Evolutionary conservation across 2,113 vertebrate genomes (phyloP), one percentile per base, ranked within the genome.

Genomic region (Oryzias melastigma): DNA sequence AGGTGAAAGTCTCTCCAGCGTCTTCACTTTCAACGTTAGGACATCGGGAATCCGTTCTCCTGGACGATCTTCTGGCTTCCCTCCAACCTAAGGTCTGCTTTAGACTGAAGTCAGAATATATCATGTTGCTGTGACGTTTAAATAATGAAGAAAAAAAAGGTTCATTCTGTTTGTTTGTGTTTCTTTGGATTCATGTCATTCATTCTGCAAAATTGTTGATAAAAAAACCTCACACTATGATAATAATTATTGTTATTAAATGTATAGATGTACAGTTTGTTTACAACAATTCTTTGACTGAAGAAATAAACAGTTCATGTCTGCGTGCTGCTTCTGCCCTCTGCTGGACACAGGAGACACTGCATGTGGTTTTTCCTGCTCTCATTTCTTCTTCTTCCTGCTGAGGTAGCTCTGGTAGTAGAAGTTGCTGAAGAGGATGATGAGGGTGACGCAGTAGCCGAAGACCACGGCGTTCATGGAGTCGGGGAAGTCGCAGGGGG

Each of bases 191-290:
- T 77, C 68, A 60, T 75, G 42, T 65, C 60, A 57, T 45, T 55
- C 27, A 44, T 68, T 69, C 71, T 70, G 64, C 53, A 75, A 24
- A 60, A 49, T 60, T 67, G 80, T 65, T 82, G 27, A 78, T 81
- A 74, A 48, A 58, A 48, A 77, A 62, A 72, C 52, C 73, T 46
- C 56, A 72, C 71, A 78, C 77, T 52, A 77, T 75, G 68, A 50
- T 70, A 68, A 77, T 73, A 65, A 56, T 71, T 59, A 48, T 71
- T 72, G 67, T 80, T 68, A 76, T 78, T 67, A 55, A 74, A 57
- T 93, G 90, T 92, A 93, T 87, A 93, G 91, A 90, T 93, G 92
- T 92, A 93, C 91, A 93, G 91, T 91, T 93, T 92, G 91, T 91
- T 92, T 90, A 91, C 88, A 90, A 61, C 84, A 84, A 73, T 84